These are phyloP conservation scores for Andrena bucephala DNA, from an alignment of 2,888 invertebrate genomes.

Conservation along the genomic window DNA sequence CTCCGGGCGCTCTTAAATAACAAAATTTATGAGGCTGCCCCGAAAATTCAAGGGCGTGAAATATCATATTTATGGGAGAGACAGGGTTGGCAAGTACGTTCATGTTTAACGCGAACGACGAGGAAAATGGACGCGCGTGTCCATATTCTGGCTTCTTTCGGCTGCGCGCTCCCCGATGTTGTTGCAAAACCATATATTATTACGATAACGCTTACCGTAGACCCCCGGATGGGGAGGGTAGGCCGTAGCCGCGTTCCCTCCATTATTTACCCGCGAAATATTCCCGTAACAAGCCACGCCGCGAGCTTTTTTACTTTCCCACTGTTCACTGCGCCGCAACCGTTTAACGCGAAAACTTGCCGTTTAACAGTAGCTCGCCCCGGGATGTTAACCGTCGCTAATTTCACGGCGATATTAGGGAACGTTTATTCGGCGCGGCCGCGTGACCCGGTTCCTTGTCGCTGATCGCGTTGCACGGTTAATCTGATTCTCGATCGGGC, in stretches of 20 bases:
- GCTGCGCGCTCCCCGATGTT: background rate
- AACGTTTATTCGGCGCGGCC: slow-evolving; percentile 45
- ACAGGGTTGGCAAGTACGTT: background rate
- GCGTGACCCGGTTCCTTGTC: slow-evolving; percentile 54
- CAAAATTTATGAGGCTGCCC: slow-evolving; percentile 24
- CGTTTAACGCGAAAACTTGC: background rate
- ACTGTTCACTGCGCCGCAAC: background rate
- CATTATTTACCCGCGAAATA: background rate
- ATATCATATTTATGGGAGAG: slow-evolving; percentile 20
- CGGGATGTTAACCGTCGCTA: slow-evolving; percentile 26
- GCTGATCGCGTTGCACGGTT: slow-evolving; percentile 43
- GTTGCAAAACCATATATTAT: slow-evolving; percentile 1
- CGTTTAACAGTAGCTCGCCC: background rate
- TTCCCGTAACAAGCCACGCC: background rate
- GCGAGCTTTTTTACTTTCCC: background rate
- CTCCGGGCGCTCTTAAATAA: background rate
- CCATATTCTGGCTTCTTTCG: background rate
- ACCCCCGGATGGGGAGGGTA: too few relatives aligned
- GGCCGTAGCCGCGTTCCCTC: too few relatives aligned
- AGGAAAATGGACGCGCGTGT: background rate
- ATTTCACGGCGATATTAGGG: slow-evolving; percentile 47
- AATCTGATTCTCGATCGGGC: slow-evolving; percentile 53
- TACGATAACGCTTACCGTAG: background rate
- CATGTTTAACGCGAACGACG: slow-evolving; percentile 18
- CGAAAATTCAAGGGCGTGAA: slow-evolving; percentile 33